Evolutionary conservation across 1,140 invertebrate species (phyloP).

Genomic region (Drosophila chauvacae): DNA sequence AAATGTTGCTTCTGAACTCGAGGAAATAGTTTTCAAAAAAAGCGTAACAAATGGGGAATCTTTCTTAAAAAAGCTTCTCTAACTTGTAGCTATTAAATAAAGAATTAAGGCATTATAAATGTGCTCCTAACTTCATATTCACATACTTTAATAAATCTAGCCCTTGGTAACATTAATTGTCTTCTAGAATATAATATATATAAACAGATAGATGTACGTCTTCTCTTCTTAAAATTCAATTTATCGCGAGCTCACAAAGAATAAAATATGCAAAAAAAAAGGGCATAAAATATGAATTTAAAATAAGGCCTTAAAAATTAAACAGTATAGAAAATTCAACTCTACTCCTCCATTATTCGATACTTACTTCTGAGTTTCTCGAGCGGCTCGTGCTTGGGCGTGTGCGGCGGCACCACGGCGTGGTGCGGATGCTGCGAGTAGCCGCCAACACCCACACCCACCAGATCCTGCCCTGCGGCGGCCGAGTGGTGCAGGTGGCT

Average conservation of each 20-base stretch:
- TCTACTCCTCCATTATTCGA: constrained; percentile 55
- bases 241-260: no score
- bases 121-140: background rate
- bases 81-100: background rate
- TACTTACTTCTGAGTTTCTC: constrained; percentile 93
- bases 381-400: constrained; percentile 89
- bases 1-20: background rate
- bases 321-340: no score
- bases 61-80: background rate
- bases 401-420: constrained; percentile 85
- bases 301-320: no score
- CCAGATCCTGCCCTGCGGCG: constrained; percentile 72
- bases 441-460: constrained; percentile 69
- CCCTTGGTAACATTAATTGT: background rate
- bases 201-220: no score
- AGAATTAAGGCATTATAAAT: background rate
- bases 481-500: constrained; percentile 85
- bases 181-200: background rate
- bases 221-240: no score
- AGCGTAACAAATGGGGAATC: background rate
- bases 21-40: constrained; percentile 1
- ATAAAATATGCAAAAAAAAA: no score
- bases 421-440: constrained; percentile 87
- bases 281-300: no score
- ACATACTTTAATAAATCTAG: background rate